These are phyloP conservation scores for Pelagia noctiluca DNA, from an alignment of 30 jellyfish, hydroid and myxozoan species.

Conservation along the genomic window DNA sequence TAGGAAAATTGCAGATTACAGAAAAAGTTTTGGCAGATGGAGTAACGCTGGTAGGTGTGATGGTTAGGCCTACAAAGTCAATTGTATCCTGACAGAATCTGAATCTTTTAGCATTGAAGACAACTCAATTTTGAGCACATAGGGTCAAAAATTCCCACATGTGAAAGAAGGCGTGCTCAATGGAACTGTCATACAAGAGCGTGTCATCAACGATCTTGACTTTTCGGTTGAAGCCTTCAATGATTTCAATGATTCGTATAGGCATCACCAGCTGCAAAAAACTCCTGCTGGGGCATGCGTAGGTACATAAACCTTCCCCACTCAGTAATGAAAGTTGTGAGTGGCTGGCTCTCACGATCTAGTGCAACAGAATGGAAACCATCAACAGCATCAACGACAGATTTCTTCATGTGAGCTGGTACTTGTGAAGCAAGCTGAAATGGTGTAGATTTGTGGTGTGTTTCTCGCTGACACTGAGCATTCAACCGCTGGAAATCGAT, in stretches of 20 bases:
- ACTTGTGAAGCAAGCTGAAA: slow-evolving; percentile 21
- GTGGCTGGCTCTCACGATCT: background rate
- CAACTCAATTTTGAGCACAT: background rate
- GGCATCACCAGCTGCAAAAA: slow-evolving; percentile 48
- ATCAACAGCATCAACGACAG: no score
- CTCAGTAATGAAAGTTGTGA: slow-evolving; percentile 9
- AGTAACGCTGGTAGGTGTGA: slow-evolving; percentile 26
- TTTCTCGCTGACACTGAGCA: slow-evolving; percentile 25
- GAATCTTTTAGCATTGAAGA: slow-evolving; percentile 15
- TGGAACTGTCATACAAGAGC: background rate
- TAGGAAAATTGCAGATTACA: background rate
- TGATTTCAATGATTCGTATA: slow-evolving; percentile 35
- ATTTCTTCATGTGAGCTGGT: no score
- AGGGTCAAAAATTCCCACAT: slow-evolving; percentile 13
- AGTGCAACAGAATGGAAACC: slow-evolving; percentile 42
- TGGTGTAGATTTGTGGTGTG: slow-evolving; percentile 70
- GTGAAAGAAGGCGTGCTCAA: slow-evolving; percentile 10
- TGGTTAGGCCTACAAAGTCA: slow-evolving; percentile 50
- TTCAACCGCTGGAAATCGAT: slow-evolving; percentile 56
- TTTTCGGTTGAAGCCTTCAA: slow-evolving; percentile 11
- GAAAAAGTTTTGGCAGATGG: background rate
- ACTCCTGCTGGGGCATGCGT: slow-evolving; percentile 41
- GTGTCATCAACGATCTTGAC: slow-evolving; percentile 24
- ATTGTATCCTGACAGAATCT: slow-evolving; percentile 25
- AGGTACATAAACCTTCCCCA: slow-evolving; percentile 33